Conservation (phyloP, 1,140 invertebrate species). For the Oncopodura yosiiana region DNA sequence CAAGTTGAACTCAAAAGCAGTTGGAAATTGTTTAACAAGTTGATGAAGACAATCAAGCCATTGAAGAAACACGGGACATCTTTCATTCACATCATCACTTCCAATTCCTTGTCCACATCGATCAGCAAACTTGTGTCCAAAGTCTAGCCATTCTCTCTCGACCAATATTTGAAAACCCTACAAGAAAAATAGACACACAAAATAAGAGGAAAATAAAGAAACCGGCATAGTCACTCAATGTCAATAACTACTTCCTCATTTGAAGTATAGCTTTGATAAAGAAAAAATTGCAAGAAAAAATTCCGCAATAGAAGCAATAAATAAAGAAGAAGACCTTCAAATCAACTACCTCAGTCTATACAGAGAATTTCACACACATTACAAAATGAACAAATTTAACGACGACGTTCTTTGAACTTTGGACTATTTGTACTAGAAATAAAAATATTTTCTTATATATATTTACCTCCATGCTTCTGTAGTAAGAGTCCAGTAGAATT, state of each 20-base stretch:
- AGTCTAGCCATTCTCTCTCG: conserved; percentile 91
- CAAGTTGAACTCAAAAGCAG: conserved; percentile 89
- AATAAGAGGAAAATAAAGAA: background rate
- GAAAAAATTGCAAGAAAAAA: no score
- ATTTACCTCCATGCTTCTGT: conserved; percentile 74
- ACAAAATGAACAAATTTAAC: no score
- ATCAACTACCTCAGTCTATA: background rate
- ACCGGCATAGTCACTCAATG: no score
- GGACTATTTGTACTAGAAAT: no score
- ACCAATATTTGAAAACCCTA: conserved; percentile 84
- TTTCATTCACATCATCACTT: conserved; percentile 76
- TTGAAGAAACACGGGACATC: conserved; percentile 92
- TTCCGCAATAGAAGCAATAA: no score
- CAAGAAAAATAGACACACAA: conserved; percentile 32
- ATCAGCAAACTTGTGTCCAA: conserved; percentile 94
- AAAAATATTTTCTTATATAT: background rate
- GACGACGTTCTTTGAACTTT: no score
- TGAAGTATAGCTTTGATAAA: no score
- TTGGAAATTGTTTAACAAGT: conserved; percentile 76
- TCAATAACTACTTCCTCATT: no score
- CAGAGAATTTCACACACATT: background rate
- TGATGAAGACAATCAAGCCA: conserved; percentile 97
- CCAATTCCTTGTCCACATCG: conserved; percentile 77
- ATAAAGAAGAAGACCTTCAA: no score
- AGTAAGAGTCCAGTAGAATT: conserved; percentile 85